Conservation (phyloP, 2,113 vertebrate species). For the mouse (Mus musculus) region GRCm39 chr5:18438501-18439000, state of each 20-base stretch:
- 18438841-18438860: neutral
- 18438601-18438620: neutral
- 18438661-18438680: neutral
- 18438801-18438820: neutral
- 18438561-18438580: neutral
- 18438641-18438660: neutral
- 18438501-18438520: neutral
- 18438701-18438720: neutral
- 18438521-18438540: neutral
- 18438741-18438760: neutral
- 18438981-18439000: neutral
- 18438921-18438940: neutral
- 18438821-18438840: too few relatives aligned
- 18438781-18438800: too few relatives aligned
- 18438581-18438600: neutral
- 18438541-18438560: neutral
- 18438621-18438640: too few relatives aligned
- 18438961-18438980: neutral
- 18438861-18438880: neutral
- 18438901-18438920: neutral
- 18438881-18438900: neutral
- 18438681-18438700: neutral
- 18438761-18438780: too few relatives aligned
- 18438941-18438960: neutral
- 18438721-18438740: neutral